phyloP scores from a whole-genome alignment of 1,140 invertebrate genomes.

The Drosophila tristis region DNA sequence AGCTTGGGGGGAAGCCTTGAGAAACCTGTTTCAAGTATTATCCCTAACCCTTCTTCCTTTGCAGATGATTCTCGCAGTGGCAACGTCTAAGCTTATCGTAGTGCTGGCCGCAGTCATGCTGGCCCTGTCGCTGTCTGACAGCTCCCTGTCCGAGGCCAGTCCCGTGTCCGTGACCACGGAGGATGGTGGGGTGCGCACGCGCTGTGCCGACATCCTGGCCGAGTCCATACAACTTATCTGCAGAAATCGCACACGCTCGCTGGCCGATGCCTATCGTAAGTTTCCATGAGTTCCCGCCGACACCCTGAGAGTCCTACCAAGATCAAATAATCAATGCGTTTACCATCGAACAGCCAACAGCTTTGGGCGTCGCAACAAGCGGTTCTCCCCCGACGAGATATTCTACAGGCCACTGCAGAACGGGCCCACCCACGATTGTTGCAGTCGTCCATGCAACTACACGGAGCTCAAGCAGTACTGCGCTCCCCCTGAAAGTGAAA shows the following conservation, averaged over 20 bases:
- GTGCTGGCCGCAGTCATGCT: slow-evolving; percentile 43
- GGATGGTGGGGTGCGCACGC: slow-evolving; percentile 33
- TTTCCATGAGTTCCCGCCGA: background rate
- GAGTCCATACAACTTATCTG: slow-evolving; percentile 62
- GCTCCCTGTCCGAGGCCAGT: slow-evolving; percentile 22
- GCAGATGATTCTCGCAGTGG: slow-evolving; percentile 60
- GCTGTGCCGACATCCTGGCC: slow-evolving; percentile 56
- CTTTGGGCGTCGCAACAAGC: slow-evolving; percentile 63
- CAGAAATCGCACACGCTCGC: slow-evolving; percentile 40
- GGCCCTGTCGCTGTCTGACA: slow-evolving; percentile 30
- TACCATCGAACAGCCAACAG: slow-evolving; percentile 51
- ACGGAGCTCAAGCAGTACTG: slow-evolving; percentile 62
- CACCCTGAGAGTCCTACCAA: too few relatives aligned
- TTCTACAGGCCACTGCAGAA: slow-evolving; percentile 50
- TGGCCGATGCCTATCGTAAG: slow-evolving; percentile 58
- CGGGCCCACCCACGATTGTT: slow-evolving; percentile 63
- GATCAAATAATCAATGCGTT: background rate
- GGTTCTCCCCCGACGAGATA: slow-evolving; percentile 42
- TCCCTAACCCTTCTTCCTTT: background rate
- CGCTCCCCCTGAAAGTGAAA: slow-evolving; percentile 34
- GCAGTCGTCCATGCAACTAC: slow-evolving; percentile 52
- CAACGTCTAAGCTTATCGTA: slow-evolving; percentile 36
- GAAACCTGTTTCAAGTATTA: background rate
- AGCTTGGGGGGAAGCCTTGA: too few relatives aligned
- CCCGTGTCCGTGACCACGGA: slow-evolving; percentile 29